Base-by-base conservation (phyloP, 2,113 vertebrate genomes). In the Phaethornis superciliosus region DNA sequence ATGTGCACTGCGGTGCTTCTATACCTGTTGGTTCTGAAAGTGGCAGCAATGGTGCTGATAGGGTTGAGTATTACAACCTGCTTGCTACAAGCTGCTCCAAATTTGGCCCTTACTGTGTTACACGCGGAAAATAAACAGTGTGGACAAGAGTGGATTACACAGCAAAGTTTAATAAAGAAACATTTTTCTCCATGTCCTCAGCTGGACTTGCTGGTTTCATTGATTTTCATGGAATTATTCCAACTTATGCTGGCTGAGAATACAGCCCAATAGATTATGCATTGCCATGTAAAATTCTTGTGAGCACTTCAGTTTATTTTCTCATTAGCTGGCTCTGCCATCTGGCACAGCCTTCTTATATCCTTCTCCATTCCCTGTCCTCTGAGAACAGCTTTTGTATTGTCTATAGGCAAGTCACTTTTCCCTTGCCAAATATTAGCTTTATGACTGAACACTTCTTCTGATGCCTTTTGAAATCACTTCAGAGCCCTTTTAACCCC, bases 391-490 rank as follows among this genome's bases (percentile, higher is more conserved):
- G 32, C 42, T 81, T 92, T 70, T 89, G 52, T 90, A 52, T 76
- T 81, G 46, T 72, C 71, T 72, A 7, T 7, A 76, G 54, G 64
- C 55, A 54, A 47, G 51, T 40, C 60, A 70, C 37, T 78, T 91
- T 89, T 59, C 18, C 69, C 54, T 71, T 92, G 84, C 69, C 84
- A 89, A 87, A 93, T 87, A 92, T 91, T 96, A 94, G 56, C 65
- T 86, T 94, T 44, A 47, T 89, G 68, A 83, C 71, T 46, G 72
- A 90, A 59, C 33, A 28, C 32, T 32, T 26, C 32, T 80, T 62
- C 52, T 42, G 52, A 33, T 78, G 86, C 47, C 52, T 74, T 77
- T 59, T 74, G 80, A 93, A 90, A 83, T 70, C 55, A 47, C 44
- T 35, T 82, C 67, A 83, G 47, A 86, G 16, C 28, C 46, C 54